A percentile compares a stretch with the other conserved stretches of the same genome.
These are phyloP conservation scores for Scaptomyza tumidula DNA, from an alignment of 2,888 invertebrate genomes.

Conservation along the genomic window DNA sequence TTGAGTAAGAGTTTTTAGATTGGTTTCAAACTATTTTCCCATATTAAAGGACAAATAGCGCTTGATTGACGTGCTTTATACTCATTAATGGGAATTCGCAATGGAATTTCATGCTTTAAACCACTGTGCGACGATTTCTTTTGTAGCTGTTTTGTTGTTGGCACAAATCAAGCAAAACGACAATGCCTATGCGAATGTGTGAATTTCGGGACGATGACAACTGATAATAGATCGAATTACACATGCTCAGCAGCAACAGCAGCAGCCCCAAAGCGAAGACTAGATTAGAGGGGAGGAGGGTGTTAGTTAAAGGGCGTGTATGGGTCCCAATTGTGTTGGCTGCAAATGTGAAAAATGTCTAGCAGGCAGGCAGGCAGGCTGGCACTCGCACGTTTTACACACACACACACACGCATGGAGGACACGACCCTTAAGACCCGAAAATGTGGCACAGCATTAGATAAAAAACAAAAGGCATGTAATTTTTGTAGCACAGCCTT, in stretches of 20 bases:
- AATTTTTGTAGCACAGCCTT: slow-evolving; percentile 65
- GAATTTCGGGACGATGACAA: slow-evolving; percentile 81
- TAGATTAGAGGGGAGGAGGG: not conserved
- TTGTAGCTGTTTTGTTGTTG: slow-evolving; percentile 20
- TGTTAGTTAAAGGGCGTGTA: slow-evolving; percentile 5
- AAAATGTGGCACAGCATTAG: slow-evolving; percentile 62
- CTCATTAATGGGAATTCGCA: too few species aligned
- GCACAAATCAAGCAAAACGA: slow-evolving; percentile 76
- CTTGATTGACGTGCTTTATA: too few species aligned
- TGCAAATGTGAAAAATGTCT: slow-evolving; percentile 59
- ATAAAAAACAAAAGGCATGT: slow-evolving; percentile 75
- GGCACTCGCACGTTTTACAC: slow-evolving; percentile 36
- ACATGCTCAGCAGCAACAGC: slow-evolving; percentile 47
- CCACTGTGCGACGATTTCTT: slow-evolving; percentile 50
- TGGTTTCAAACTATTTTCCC: too few species aligned
- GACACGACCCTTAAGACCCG: slow-evolving; percentile 60
- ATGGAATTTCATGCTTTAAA: too few species aligned
- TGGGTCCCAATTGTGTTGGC: slow-evolving; percentile 40
- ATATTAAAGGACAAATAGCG: too few species aligned
- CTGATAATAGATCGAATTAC: slow-evolving; percentile 83
- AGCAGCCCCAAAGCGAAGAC: slow-evolving; percentile 13
- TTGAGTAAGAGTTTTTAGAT: too few species aligned
- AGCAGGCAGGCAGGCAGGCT: slow-evolving; percentile 26
- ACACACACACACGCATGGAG: not conserved
- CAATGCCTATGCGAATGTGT: slow-evolving; percentile 74